Evolutionary conservation across 1,140 invertebrate genomes (phyloP).

Genomic region (Hetaerina americana): DNA sequence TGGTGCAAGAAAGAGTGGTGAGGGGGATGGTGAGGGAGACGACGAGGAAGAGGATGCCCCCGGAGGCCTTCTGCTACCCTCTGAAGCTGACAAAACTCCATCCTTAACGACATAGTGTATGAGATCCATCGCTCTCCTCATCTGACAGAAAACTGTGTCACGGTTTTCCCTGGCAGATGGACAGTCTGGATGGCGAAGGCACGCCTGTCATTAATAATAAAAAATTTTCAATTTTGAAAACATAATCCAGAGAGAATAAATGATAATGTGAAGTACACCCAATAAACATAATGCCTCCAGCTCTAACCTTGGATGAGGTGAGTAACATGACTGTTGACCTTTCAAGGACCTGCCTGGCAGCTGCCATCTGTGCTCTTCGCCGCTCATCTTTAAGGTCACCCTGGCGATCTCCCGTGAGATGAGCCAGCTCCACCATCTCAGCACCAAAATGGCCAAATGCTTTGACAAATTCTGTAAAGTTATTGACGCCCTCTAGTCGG

Average conservation of each 20-base stretch:
- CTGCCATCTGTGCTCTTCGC: conserved; percentile 86
- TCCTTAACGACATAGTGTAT: conserved; percentile 96
- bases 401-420: conserved; percentile 69
- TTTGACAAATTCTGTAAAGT: conserved; percentile 97
- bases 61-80: neutral
- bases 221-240: too few species aligned
- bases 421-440: conserved; percentile 96
- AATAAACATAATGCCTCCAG: neutral
- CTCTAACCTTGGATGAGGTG: conserved; percentile 86
- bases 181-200: conserved; percentile 89
- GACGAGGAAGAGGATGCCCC: neutral
- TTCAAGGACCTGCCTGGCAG: conserved; percentile 86
- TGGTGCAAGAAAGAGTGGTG: neutral
- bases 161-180: conserved; percentile 83
- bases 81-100: conserved; percentile 46
- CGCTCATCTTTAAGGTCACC: conserved; percentile 92
- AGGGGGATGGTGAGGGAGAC: neutral
- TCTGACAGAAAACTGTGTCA: conserved; percentile 94
- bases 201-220: too few species aligned
- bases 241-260: too few species aligned
- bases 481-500: conserved; percentile 83
- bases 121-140: conserved; percentile 91
- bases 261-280: too few species aligned
- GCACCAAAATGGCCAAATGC: conserved; percentile 96
- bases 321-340: conserved; percentile 96